Evolutionary conservation across 2,113 vertebrate species (phyloP).

Genomic region (Lepus europaeus): DNA sequence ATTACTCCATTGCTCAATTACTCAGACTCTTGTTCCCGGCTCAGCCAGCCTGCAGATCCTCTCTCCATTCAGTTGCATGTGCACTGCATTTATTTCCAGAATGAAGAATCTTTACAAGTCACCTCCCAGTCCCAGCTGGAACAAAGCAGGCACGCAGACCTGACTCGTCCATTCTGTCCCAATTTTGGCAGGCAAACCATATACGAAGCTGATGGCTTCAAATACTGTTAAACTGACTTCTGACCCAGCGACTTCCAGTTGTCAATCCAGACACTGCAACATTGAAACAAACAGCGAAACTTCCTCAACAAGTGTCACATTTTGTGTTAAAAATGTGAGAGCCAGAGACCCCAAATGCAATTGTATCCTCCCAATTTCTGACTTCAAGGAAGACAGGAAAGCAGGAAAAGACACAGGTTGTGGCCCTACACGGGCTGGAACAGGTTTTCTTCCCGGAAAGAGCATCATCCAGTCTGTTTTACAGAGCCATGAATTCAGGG

Average conservation of each 20-base stretch:
- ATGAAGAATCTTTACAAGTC: neutral
- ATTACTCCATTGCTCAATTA: neutral
- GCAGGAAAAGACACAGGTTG: neutral
- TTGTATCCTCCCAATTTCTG: neutral
- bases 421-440: neutral
- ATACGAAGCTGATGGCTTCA: conserved; percentile 7
- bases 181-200: conserved; percentile 8
- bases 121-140: neutral
- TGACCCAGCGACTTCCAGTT: neutral
- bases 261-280: neutral
- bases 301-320: neutral
- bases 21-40: neutral
- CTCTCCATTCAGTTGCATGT: neutral
- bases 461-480: neutral
- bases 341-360: neutral
- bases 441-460: neutral
- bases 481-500: neutral
- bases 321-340: neutral
- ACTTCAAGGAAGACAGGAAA: neutral
- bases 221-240: neutral
- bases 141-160: neutral
- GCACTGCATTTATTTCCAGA: conserved; percentile 47
- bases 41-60: neutral
- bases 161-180: neutral
- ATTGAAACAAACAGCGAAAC: neutral